Evolutionary conservation across 2,113 vertebrate genomes (phyloP), one percentile per base, ranked within the genome.

Genomic region (Kobus ellipsiprymnus): DNA sequence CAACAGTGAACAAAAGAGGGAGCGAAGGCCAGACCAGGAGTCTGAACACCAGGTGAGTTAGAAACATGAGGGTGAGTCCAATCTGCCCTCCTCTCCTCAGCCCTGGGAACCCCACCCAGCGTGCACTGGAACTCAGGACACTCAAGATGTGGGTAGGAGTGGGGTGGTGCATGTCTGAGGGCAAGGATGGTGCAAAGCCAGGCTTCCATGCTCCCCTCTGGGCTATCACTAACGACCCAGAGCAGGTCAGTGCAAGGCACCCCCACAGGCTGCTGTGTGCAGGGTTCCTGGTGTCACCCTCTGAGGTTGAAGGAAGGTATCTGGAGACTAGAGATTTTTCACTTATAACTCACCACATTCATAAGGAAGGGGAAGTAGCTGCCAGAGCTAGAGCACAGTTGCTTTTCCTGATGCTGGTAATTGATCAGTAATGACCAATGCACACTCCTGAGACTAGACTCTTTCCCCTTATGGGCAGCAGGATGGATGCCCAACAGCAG

Each of bases 321-420:
- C 30, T 52, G 36, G 84, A 89, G 48, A 77, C 27, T 74, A 44
- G 54, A 92, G 80, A 48, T 52, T 50, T 95, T 91, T 48, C 82
- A 78, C 87, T 86, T 59, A 52, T 82, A 94, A 90, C n/a, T 93
- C 83, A 95, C 60, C 30, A 16, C 46, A 54, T 80, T 95, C 95
- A 71, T 30, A 87, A 91, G 52, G 78, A 67, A 87, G 54, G 67
- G 80, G 54, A 93, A 93, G 78, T 87, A 50, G 55, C 82, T 93
- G 19, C 30, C 55, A 84, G 54, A 57, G n/a, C 33, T 54, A 12
- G 71, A 87, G 29, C 10, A 40, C 54, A 30, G 46, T 19, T 46
- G 86, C 86, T 87, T 23, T 91, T 97, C 77, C 90, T 85, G 83
- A 80, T 82, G 87, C 77, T 97, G 57, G 82, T 55, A 92, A 91